Evolutionary conservation across 2,797 vertebrate species (phyloP).

Genomic region (Premnoplex brunnescens): DNA sequence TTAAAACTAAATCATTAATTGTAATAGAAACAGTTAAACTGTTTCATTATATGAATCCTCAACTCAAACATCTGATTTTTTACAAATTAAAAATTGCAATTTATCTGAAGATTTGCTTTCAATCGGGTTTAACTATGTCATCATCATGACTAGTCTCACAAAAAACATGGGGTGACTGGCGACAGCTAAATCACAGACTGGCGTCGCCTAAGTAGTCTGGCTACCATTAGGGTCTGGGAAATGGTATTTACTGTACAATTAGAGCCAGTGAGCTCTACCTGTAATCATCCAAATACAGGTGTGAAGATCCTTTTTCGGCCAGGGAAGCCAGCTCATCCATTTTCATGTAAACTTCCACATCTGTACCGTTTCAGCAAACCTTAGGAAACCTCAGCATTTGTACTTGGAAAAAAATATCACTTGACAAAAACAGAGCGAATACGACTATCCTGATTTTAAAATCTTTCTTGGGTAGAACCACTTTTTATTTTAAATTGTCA

Average conservation of each 20-base stretch:
- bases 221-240: slow-evolving; percentile 91
- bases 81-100: slow-evolving; percentile 85
- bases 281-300: slow-evolving; percentile 95
- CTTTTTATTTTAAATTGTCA: slow-evolving; percentile 78
- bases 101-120: slow-evolving; percentile 86
- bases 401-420: slow-evolving; percentile 23
- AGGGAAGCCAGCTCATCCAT: slow-evolving; percentile 88
- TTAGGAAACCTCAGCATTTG: slow-evolving; percentile 74
- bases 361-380: slow-evolving; percentile 77
- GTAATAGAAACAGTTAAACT: slow-evolving; percentile 64
- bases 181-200: slow-evolving; percentile 93
- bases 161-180: slow-evolving; percentile 87
- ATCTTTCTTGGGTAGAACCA: slow-evolving; percentile 73
- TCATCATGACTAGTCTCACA: slow-evolving; percentile 84
- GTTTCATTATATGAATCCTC: slow-evolving; percentile 54
- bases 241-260: slow-evolving; percentile 96
- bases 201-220: slow-evolving; percentile 89
- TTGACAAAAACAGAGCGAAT: not conserved
- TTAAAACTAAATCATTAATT: slow-evolving; percentile 66
- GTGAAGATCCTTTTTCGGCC: slow-evolving; percentile 83
- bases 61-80: slow-evolving; percentile 61
- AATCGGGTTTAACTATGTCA: slow-evolving; percentile 85
- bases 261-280: slow-evolving; percentile 91
- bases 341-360: slow-evolving; percentile 86
- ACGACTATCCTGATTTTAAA: not conserved